Evolutionary conservation across 2,888 invertebrate genomes (phyloP).

Genomic region (Psylliodes chrysocephalus): DNA sequence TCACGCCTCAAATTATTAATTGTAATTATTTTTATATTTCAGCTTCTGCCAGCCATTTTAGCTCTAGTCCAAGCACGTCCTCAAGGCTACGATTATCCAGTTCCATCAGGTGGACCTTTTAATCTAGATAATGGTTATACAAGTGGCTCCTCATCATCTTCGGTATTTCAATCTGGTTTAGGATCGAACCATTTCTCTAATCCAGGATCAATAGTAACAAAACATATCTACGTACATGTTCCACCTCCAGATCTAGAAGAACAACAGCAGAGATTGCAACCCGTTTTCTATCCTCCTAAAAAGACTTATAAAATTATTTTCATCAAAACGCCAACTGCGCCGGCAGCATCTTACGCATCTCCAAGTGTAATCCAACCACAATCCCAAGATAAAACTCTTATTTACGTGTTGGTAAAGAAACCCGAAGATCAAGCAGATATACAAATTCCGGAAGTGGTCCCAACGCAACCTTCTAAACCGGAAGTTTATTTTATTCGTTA

Average conservation of each 20-base stretch:
- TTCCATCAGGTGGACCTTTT: neutral
- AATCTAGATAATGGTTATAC: neutral
- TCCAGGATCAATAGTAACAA: neutral
- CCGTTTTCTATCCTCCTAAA: conserved; percentile 76
- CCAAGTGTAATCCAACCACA: conserved; percentile 82
- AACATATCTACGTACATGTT: neutral
- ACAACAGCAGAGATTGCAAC: conserved; percentile 70
- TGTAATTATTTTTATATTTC: neutral
- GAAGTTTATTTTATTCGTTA: conserved; percentile 92
- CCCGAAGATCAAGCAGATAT: conserved; percentile 87
- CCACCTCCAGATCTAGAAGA: conserved; percentile 67
- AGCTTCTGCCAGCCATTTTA: neutral
- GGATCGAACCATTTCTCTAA: no score
- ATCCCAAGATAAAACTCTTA: conserved; percentile 86
- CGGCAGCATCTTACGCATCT: conserved; percentile 77
- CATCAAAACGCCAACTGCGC: conserved; percentile 73
- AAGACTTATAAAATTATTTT: conserved; percentile 92
- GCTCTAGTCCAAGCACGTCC: neutral
- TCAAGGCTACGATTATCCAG: neutral
- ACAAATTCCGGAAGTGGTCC: conserved; percentile 78
- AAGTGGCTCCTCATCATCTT: neutral
- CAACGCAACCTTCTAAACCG: conserved; percentile 87
- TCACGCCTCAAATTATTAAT: no score
- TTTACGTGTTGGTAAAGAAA: conserved; percentile 89
- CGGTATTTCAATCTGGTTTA: neutral